Evolutionary conservation across 2,113 vertebrate genomes (phyloP).

Genomic region (Hydrolagus affinis): DNA sequence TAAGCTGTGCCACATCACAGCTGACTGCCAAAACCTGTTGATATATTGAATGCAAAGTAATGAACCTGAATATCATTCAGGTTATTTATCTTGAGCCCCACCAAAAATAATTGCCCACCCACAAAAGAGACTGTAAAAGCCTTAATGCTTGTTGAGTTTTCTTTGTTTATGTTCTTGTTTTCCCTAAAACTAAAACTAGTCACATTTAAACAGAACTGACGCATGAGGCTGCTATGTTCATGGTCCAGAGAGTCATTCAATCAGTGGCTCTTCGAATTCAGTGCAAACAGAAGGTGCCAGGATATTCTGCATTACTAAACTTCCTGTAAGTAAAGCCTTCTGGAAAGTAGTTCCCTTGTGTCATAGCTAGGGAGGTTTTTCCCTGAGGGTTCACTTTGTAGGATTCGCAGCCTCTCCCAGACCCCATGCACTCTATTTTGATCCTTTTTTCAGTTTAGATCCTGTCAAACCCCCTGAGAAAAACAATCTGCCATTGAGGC

Average conservation of each 20-base stretch:
- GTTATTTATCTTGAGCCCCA: no score
- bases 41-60: no score
- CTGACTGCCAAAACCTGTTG: no score
- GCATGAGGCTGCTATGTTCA: not conserved
- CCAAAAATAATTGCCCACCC: no score
- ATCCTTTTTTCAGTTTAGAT: constrained; percentile 4
- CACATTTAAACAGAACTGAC: not conserved
- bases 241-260: not conserved
- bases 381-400: not conserved
- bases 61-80: no score
- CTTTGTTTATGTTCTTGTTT: not conserved
- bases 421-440: not conserved
- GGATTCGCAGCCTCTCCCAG: not conserved
- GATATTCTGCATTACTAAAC: not conserved
- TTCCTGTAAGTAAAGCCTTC: constrained; percentile 2
- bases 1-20: no score
- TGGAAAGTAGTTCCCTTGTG: not conserved
- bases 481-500: not conserved
- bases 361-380: not conserved
- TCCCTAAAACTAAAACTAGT: constrained; percentile 8
- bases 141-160: not conserved
- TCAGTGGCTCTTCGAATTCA: not conserved
- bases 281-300: not conserved
- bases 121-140: no score
- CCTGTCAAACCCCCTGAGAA: not conserved